These are phyloP conservation scores for Nomada fabriciana DNA, from an alignment of 2,888 invertebrate genomes.

Conservation along the genomic window DNA sequence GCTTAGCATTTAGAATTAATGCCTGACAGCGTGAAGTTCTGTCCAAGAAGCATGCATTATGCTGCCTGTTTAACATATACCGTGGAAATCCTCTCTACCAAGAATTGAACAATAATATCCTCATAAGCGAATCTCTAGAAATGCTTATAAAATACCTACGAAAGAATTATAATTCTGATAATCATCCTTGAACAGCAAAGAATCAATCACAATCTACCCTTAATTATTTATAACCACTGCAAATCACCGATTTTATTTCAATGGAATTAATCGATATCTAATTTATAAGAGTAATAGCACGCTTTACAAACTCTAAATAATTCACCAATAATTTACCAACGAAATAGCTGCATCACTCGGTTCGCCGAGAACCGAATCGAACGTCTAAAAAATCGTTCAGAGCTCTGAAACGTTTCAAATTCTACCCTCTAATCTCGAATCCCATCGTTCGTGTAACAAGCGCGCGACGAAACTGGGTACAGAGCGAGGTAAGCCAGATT, in stretches of 20 bases:
- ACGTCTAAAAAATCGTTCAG: too few relatives aligned
- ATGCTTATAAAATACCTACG: neutral
- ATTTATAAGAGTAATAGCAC: too few relatives aligned
- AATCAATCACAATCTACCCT: too few relatives aligned
- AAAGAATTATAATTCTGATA: too few relatives aligned
- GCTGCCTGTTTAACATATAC: neutral
- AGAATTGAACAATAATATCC: neutral
- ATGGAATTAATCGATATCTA: too few relatives aligned
- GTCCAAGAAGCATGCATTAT: neutral
- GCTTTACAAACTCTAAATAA: too few relatives aligned
- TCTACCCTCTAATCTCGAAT: neutral
- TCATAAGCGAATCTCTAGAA: neutral
- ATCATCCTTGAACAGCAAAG: too few relatives aligned
- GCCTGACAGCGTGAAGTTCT: constrained; percentile 7
- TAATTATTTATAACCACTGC: too few relatives aligned
- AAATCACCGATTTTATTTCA: too few relatives aligned
- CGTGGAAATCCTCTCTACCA: neutral
- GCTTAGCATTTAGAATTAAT: constrained; percentile 11
- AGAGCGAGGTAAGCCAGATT: constrained; percentile 35
- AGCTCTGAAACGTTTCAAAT: neutral
- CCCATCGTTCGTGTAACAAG: constrained; percentile 4
- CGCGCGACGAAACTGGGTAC: neutral
- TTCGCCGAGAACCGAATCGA: too few relatives aligned
- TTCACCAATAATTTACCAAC: too few relatives aligned
- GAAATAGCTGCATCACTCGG: too few relatives aligned